Evolutionary conservation across 2,113 vertebrate species (phyloP), one percentile per base, ranked within the genome.

Genomic region (Psilopogon haemacephalus): DNA sequence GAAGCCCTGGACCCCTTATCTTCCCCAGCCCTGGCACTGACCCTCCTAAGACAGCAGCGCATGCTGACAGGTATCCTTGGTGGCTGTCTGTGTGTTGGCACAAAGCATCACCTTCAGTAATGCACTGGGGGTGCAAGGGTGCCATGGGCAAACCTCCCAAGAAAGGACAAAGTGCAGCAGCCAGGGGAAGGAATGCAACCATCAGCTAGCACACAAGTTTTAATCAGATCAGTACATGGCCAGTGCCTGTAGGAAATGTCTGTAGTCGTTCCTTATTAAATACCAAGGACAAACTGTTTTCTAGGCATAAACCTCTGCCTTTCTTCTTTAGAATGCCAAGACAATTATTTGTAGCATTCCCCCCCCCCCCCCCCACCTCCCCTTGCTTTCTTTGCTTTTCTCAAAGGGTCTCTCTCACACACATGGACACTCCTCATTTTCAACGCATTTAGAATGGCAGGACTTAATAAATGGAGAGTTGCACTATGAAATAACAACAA

Each of bases 231-330:
- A 94, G 1, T 76, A 12, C 76, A 83, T 46, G 69, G 40, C 68
- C 85, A 68, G 82, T 70, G 86, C 85, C 93, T 87, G 80, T 23
- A 83, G 90, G 86, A 95, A 95, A 95, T 84, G 90, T 87, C 95
- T 94, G 81, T 67, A 91, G 81, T 88, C 12, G 1, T 40, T 90
- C 77, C 13, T 42, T 67, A 38, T 73, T 92, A 42, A 84, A 93
- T 77, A 84, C 85, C 84, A 95, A 96, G 38, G 79, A 77, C 94
- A 95, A 90, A 71, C 87, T 86, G 44, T 78, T 96, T 96, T 91
- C 89, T 73, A 94, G 72, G 63, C 86, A 81, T 59, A 95, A 77
- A 89, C 74, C 64, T 89, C 88, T 88, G 87, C 68, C 83, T 94
- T 73, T 93, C 64, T 90, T 85, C 92, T 93, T 62, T 52, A 60